phyloP scores from a whole-genome alignment of 2,797 vertebrate genomes.

The Peromyscus melanophrys region DNA sequence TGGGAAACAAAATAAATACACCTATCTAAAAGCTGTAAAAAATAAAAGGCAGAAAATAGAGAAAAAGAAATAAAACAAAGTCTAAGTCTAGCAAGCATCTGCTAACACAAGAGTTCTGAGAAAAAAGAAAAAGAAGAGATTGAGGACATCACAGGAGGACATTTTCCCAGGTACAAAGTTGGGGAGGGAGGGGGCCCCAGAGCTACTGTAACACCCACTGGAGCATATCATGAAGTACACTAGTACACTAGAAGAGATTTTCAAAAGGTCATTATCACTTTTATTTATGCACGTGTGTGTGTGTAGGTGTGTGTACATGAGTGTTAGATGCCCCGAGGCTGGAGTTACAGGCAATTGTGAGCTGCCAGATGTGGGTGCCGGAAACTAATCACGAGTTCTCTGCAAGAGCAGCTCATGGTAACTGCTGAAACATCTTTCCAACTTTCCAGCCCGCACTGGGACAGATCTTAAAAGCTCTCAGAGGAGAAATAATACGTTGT shows the following conservation, averaged over 20 bases:
- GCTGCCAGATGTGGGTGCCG: not conserved
- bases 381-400: not conserved
- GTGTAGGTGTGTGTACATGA: too few species aligned
- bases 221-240: not conserved
- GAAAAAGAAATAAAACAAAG: not conserved
- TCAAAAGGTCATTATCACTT: not conserved
- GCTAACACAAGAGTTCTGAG: not conserved
- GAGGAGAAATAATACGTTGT: not conserved
- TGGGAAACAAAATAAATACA: constrained; percentile 52
- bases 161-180: constrained; percentile 4
- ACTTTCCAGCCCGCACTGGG: not conserved
- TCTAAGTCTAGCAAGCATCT: not conserved
- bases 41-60: constrained; percentile 9
- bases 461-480: constrained; percentile 13
- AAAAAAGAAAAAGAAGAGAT: constrained; percentile 8
- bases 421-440: not conserved
- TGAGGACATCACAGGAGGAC: not conserved
- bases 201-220: not conserved
- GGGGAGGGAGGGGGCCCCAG: not conserved
- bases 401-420: too few species aligned
- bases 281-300: too few species aligned
- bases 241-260: not conserved
- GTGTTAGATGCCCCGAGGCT: not conserved
- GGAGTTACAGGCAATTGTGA: not conserved
- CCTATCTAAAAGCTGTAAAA: constrained; percentile 2